These are phyloP conservation scores for Epinephelus lanceolatus DNA, from an alignment of 2,113 vertebrate genomes.

Conservation along the genomic window DNA sequence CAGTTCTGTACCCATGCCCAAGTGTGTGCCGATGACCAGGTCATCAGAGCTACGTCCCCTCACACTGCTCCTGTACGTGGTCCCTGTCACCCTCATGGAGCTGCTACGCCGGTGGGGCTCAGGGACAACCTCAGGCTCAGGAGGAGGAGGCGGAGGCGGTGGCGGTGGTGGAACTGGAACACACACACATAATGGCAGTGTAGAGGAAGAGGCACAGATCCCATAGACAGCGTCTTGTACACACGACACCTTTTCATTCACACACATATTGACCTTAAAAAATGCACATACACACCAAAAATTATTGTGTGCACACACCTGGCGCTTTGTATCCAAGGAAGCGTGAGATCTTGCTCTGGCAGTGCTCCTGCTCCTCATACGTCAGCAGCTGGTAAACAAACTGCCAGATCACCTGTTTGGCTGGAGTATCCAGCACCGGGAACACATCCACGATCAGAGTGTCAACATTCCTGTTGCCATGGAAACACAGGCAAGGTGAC, in stretches of 20 bases:
- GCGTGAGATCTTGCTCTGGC: conserved; percentile 95
- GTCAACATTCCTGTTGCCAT: conserved; percentile 91
- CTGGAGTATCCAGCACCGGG: conserved; percentile 95
- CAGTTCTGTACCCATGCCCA: conserved; percentile 82
- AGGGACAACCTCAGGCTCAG: conserved; percentile 84
- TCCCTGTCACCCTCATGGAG: conserved; percentile 89
- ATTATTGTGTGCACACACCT: conserved; percentile 57
- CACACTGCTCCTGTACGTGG: conserved; percentile 88
- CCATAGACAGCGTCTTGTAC: background rate
- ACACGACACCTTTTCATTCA: background rate
- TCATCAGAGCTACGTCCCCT: conserved; percentile 88
- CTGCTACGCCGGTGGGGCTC: conserved; percentile 90
- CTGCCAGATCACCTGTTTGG: conserved; percentile 99
- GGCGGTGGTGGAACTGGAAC: conserved; percentile 77
- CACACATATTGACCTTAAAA: background rate
- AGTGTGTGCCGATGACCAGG: conserved; percentile 86
- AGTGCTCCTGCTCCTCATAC: conserved; percentile 97
- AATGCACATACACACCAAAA: background rate
- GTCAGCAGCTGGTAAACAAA: conserved; percentile 98
- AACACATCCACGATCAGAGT: conserved; percentile 96
- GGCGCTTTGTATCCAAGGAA: conserved; percentile 93
- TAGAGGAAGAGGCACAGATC: conserved; percentile 39
- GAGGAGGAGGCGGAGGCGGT: conserved; percentile 78
- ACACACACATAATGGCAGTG: conserved; percentile 60
- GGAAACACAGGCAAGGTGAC: conserved; percentile 44